Evolutionary conservation across 1,140 invertebrate genomes (phyloP).

Genomic region (Anadara kagoshimensis): DNA sequence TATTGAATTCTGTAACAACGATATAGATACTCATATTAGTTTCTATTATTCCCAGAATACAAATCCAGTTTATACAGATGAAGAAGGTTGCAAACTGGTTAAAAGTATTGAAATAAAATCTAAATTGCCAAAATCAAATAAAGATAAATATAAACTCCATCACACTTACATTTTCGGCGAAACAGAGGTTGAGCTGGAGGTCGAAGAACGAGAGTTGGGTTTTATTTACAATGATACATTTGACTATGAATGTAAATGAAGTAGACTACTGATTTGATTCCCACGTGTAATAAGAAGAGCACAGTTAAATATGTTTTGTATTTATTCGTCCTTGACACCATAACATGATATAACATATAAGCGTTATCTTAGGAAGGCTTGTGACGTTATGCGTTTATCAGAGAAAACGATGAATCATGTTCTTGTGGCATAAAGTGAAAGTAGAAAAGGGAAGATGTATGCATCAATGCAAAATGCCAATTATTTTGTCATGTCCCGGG

Average conservation of each 20-base stretch:
- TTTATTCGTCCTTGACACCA: background rate
- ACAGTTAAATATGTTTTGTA: background rate
- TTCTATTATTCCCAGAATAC: constrained; percentile 21
- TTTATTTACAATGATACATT: constrained; percentile 2
- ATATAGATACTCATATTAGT: constrained; percentile 5
- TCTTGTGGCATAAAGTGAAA: too few relatives aligned
- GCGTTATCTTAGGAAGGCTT: background rate
- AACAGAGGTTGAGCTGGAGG: constrained; percentile 25
- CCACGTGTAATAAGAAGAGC: background rate
- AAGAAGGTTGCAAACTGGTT: constrained; percentile 14
- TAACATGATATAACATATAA: background rate
- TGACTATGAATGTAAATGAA: too few relatives aligned
- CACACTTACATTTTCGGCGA: constrained; percentile 25
- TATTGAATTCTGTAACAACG: constrained; percentile 1
- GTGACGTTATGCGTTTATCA: background rate
- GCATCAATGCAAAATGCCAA: background rate
- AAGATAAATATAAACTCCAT: background rate
- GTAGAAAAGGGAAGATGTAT: background rate
- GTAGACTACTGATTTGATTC: too few relatives aligned
- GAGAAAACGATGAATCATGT: background rate
- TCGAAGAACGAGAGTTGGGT: constrained; percentile 19
- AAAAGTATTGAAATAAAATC: constrained; percentile 16
- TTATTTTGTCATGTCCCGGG: background rate
- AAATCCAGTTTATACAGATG: constrained; percentile 14
- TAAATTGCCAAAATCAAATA: constrained; percentile 17